A percentile compares a stretch with the other conserved stretches of the same genome.
Evolutionary conservation across 2,888 invertebrate genomes (phyloP).

Genomic region (Parthenolecanium corni): DNA sequence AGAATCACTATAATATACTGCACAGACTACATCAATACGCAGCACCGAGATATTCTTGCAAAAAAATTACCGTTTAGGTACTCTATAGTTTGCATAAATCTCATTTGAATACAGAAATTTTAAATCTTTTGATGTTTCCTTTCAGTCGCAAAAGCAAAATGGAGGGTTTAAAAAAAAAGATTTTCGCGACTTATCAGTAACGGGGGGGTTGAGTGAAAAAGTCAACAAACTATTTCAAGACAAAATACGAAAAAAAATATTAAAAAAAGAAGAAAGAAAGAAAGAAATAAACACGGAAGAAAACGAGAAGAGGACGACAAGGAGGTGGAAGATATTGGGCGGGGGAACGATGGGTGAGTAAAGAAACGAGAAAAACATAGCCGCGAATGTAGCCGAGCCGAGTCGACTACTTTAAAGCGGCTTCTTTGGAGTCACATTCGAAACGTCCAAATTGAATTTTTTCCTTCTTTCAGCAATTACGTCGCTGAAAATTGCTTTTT

Average conservation of each 20-base stretch:
- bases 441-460: slow-evolving; percentile 15
- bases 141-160: not conserved
- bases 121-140: not conserved
- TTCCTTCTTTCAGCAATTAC: not conserved
- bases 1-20: too few species aligned
- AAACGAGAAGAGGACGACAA: too few species aligned
- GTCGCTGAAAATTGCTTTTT: not conserved
- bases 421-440: slow-evolving; percentile 13
- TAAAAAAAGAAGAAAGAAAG: not conserved
- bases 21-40: too few species aligned
- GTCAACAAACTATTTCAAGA: slow-evolving; percentile 1
- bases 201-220: not conserved
- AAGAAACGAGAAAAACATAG: slow-evolving; percentile 16
- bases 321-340: too few species aligned
- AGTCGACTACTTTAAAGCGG: slow-evolving; percentile 23
- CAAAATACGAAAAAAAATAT: not conserved
- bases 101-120: not conserved
- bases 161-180: not conserved
- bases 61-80: not conserved
- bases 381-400: slow-evolving; percentile 25
- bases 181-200: not conserved
- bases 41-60: too few species aligned
- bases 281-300: too few species aligned
- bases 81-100: not conserved
- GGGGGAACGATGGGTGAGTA: too few species aligned